Evolutionary conservation across 2,888 invertebrate genomes (phyloP).

Genomic region (Eupithecia pulchellata): DNA sequence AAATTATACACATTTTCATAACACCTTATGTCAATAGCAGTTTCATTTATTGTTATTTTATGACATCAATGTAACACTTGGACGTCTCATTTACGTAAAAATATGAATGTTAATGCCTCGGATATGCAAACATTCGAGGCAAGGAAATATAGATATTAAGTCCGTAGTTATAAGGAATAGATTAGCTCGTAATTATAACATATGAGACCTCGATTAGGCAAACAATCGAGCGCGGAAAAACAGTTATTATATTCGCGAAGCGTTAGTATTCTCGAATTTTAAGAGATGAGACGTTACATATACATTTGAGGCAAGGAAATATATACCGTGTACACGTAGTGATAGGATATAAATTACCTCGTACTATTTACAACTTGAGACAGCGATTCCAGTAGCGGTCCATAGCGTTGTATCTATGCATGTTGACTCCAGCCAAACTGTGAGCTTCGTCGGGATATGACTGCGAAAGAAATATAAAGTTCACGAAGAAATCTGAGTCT

Average conservation of each 20-base stretch:
- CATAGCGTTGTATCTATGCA: conserved; percentile 93
- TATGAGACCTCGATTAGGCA: background rate
- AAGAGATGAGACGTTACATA: background rate
- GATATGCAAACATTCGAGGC: conserved; percentile 1
- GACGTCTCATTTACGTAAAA: conserved; percentile 3
- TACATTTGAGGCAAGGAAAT: background rate
- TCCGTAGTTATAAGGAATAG: background rate
- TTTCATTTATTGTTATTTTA: conserved; percentile 1
- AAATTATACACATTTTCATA: conserved; percentile 5
- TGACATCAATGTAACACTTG: conserved; percentile 10
- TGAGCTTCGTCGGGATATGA: conserved; percentile 95
- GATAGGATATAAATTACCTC: conserved; percentile 18
- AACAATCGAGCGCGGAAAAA: background rate
- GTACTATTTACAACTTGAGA: conserved; percentile 58
- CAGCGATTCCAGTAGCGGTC: conserved; percentile 90
- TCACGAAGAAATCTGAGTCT: background rate
- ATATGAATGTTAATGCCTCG: conserved; percentile 4
- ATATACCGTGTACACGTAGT: background rate
- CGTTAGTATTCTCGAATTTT: background rate
- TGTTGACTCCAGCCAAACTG: conserved; percentile 87
- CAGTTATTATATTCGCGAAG: background rate
- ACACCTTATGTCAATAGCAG: background rate
- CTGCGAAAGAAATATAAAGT: conserved; percentile 65
- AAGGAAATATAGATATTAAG: background rate
- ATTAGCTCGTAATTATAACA: background rate